Base-by-base conservation (phyloP, 2,113 vertebrate genomes). In the Eptesicus fuscus region DNA sequence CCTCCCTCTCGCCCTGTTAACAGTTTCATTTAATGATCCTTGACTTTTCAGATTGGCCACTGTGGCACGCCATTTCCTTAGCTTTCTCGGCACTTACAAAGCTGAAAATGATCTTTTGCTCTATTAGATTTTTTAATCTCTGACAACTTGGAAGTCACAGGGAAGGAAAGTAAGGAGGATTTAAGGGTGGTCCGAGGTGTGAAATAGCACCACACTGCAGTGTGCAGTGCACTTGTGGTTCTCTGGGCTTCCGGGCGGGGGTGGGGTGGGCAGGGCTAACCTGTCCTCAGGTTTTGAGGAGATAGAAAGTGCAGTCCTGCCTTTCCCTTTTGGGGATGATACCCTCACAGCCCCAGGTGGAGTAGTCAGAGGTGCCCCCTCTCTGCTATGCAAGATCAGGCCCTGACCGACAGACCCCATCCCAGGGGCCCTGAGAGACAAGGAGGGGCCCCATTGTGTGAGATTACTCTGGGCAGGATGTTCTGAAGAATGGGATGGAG, bases 281-380 rank as follows among this genome's bases (percentile, higher is more conserved):
- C 30, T 51, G 23, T 35, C 44, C 32, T 37, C 16, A 5, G 32
- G 37, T 71, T 44, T 42, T 14, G 49, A 49, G 1, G 12, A 74
- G 51, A 40, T 17, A 35, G 56, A 37, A 32, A 12, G n/a, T 53
- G 3, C 44, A 61, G 7, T 18, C 76, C 32, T 12, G 2, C 49
- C 35, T 83, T 56, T 9, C 6, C 1, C 13, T 30, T 70, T 83
- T 47, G 30, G 42, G 37, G 44, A 37, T 5, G 44, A 83, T 42
- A 30, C 5, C 12, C 23, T 67, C 9, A 0, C 7, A 0, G 1
- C 44, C 40, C 17, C 16, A 30, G 30, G 6, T n/a, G 25, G 42
- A 69, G 7, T 28, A 35, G 53, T 9, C 65, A 76, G 82, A 70
- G 30, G 8, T 37, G 25, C 49, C 20, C 3, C 20, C 32, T 85